Evolutionary conservation across 2,113 vertebrate genomes (phyloP), one percentile per base, ranked within the genome.

Genomic region (Tenebrosternarchus preto): DNA sequence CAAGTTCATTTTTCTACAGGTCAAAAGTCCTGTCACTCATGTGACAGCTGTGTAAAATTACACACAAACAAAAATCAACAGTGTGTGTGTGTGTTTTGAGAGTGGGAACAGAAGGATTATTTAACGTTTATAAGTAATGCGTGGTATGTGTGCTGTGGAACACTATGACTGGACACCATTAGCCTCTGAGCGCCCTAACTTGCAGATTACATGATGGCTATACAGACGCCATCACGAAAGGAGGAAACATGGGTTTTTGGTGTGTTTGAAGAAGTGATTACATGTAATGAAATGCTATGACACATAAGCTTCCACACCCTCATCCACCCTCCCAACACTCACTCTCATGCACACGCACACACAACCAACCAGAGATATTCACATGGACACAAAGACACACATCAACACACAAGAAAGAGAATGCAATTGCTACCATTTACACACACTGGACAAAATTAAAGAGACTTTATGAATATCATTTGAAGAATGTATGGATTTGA

Each of bases 181-280:
- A 15, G 53, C 5, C n/a, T 2, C 33, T 6, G 6, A 36, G 33
- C 3, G 6, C 3, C 2, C 25, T 50, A 15, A 73, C 55, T 53
- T 72, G 57, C 61, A 80, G 73, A 64, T 29, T 24, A 77, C 43
- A n/a, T 29, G 3, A 43, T 15, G 71, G 9, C 76, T 39, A 33
- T 76, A 63, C 67, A 68, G 43, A 77, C 74, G 12, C 43, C 72
- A 55, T 31, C 0, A 1, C 8, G 11, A 61, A 80, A 80, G 46
- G 12, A 80, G 77, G 73, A 80, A 83, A 25, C 39, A 15, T 1
- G 69, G 36, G 36, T 53, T 72, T 77, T 39, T 19, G 53, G 53
- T 24, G 50, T 50, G 2, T 76, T 72, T 22, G 7, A 78, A 59
- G 27, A 71, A 55, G 33, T 39, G 31, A 72, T 60, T 27, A 20